Base-by-base conservation (phyloP, 2,113 vertebrate genomes). In the Shinisaurus crocodilurus region DNA sequence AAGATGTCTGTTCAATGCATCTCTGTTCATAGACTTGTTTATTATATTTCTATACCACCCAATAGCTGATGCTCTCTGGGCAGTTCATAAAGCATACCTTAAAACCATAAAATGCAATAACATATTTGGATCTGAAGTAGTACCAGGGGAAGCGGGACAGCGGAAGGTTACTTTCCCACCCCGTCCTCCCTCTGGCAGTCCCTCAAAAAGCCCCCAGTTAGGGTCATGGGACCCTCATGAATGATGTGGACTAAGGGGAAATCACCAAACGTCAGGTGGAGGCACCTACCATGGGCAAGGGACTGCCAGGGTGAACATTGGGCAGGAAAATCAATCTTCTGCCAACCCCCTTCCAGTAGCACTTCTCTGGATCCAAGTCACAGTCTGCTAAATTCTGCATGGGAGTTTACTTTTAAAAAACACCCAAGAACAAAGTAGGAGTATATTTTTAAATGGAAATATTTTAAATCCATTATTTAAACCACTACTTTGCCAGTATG, bases 391-490 rank as follows among this genome's bases (percentile, higher is more conserved):
- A 1, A 9, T 43, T 54, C 40, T 89, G 74, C 6, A 57, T 57
- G 72, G 88, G 85, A 0, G 70, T 72, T 82, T 91, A 40, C 63
- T 67, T 86, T 90, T 81, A 90, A 94, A 89, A 12, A 45, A 82
- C 45, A 83, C 87, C 70, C 77, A 86, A 1, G 37, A 18, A 5
- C 16, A 74, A 37, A 74, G 34, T 89, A 32, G 40, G 90, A 88
- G 16, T 88, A 37, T 69, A 92, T 82, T 93, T 93, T 65, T 5
- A 40, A 92, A 65, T 25, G 87, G 25, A 60, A 29, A 2, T 67
- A 90, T 92, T 89, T 81, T 79, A 0, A 0, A 2, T 72, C 65
- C 63, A 45, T 81, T 48, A 85, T 82, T 86, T 82, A 89, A 45
- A 93, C 69, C 57, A 82, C 80, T 63, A 54, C 48, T n/a, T 81